These are phyloP conservation scores for Harpegnathos saltator DNA, from an alignment of 1,140 invertebrate species.

Conservation along the genomic window DNA sequence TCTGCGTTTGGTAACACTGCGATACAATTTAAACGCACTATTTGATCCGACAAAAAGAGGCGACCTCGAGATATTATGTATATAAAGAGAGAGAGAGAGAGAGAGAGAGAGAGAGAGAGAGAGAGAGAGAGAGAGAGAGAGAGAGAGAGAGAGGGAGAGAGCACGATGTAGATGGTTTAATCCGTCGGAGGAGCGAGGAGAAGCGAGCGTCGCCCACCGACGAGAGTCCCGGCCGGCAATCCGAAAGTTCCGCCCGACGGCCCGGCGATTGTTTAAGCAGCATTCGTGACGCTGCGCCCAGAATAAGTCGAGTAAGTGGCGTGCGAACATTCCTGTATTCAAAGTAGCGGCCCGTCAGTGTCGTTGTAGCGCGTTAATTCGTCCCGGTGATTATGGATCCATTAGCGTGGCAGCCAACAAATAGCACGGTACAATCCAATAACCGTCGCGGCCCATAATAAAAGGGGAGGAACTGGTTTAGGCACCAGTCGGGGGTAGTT, in stretches of 20 bases:
- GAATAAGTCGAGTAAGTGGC: slow-evolving; percentile 35
- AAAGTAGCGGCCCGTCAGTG: slow-evolving; percentile 57
- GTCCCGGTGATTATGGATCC: slow-evolving; percentile 83
- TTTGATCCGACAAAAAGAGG: too few relatives aligned
- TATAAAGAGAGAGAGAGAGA: too few relatives aligned
- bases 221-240: background rate
- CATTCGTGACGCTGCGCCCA: background rate
- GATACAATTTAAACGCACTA: too few relatives aligned
- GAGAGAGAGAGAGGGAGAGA: background rate
- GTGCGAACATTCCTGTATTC: slow-evolving; percentile 50
- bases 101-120: too few relatives aligned
- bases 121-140: too few relatives aligned
- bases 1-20: too few relatives aligned
- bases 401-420: slow-evolving; percentile 83
- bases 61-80: too few relatives aligned
- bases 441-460: slow-evolving; percentile 81
- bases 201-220: background rate
- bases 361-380: slow-evolving; percentile 78
- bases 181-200: background rate
- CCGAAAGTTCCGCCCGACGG: slow-evolving; percentile 8
- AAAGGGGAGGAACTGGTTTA: slow-evolving; percentile 80
- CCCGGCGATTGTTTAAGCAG: slow-evolving; percentile 24
- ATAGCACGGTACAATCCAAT: slow-evolving; percentile 84
- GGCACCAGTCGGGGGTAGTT: slow-evolving; percentile 82
- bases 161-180: background rate